Evolutionary conservation across 2,888 invertebrate genomes (phyloP).

Genomic region (Amblyjoppa proteus): DNA sequence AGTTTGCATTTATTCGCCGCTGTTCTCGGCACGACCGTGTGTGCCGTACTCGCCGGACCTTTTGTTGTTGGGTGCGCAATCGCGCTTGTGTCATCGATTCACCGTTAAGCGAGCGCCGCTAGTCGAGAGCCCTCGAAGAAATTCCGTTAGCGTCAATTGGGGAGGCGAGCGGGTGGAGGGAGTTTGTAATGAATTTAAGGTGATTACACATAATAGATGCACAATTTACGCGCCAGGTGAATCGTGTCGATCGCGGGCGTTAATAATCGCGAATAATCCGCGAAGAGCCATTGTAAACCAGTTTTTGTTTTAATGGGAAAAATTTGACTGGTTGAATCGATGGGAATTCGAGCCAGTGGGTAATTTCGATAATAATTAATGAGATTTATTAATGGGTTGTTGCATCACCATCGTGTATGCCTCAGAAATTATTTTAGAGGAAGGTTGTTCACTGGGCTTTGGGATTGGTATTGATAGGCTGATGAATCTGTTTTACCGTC

Average conservation of each 20-base stretch:
- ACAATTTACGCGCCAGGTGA: neutral
- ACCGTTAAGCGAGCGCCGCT: slow-evolving; percentile 9
- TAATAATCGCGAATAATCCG: neutral
- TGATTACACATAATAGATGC: neutral
- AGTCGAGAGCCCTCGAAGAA: neutral
- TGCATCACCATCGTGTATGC: too few relatives aligned
- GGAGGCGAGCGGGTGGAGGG: neutral
- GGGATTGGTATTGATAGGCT: too few relatives aligned
- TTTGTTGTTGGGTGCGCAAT: neutral
- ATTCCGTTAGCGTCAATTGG: slow-evolving; percentile 7
- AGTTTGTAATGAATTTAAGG: neutral
- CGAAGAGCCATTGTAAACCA: neutral
- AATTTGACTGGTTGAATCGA: neutral
- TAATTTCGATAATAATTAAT: too few relatives aligned
- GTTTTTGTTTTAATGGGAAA: neutral
- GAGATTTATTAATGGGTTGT: too few relatives aligned
- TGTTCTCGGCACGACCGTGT: neutral
- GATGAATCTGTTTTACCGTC: too few relatives aligned
- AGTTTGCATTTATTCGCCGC: neutral
- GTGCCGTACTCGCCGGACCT: neutral
- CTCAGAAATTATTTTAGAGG: too few relatives aligned
- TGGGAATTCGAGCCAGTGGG: too few relatives aligned
- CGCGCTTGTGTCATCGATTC: slow-evolving; percentile 2
- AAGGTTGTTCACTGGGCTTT: too few relatives aligned
- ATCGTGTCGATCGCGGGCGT: neutral